These are phyloP conservation scores for Microtus oregoni DNA, from an alignment of 2,113 vertebrate species.

Conservation along the genomic window DNA sequence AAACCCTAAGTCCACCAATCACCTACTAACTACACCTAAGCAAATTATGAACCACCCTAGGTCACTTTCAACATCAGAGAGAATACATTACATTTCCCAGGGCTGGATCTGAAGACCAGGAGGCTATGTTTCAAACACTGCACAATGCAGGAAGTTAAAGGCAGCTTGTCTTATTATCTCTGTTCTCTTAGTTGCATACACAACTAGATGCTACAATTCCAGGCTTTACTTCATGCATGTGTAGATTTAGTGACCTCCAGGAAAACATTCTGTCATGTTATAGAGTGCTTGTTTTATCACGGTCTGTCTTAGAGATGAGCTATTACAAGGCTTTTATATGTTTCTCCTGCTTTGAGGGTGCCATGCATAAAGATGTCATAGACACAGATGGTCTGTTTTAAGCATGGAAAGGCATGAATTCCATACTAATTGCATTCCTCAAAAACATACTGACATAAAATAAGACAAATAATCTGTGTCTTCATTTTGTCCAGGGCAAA, in stretches of 20 bases:
- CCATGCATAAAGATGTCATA: not conserved
- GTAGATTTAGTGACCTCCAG: not conserved
- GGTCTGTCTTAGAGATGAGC: constrained; percentile 38
- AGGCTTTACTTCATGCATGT: not conserved
- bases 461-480: constrained; percentile 52
- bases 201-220: not conserved
- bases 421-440: not conserved
- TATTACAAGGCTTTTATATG: not conserved
- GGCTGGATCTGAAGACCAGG: not conserved
- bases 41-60: not conserved
- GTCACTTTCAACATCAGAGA: not conserved
- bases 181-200: not conserved
- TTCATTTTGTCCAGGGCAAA: constrained; percentile 25
- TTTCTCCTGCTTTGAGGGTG: not conserved
- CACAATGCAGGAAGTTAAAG: not conserved
- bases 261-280: not conserved
- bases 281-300: not conserved
- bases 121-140: not conserved
- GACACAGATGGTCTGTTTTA: constrained; percentile 50
- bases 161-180: not conserved
- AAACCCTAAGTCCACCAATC: not conserved
- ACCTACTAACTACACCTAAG: not conserved
- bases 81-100: not conserved
- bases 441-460: constrained; percentile 23
- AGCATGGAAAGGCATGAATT: constrained; percentile 25